Conservation (phyloP, 2,113 vertebrate species). For the Oreochromis aureus region DNA sequence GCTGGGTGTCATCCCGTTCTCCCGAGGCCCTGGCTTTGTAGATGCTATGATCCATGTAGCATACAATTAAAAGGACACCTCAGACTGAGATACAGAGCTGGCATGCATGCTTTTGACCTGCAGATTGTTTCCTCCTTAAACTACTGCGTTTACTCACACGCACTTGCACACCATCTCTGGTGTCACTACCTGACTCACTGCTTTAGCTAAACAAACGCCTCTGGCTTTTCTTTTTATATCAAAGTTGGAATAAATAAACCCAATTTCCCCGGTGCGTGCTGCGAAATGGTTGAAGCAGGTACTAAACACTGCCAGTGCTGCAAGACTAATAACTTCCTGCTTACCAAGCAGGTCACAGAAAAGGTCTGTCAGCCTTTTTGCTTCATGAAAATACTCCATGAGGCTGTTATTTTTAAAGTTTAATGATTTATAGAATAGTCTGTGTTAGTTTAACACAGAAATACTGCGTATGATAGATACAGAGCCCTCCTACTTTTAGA, state of each 20-base stretch:
- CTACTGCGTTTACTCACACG: background rate
- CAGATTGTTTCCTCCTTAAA: background rate
- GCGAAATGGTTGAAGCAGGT: background rate
- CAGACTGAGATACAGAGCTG: background rate
- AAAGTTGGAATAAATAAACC: slow-evolving; percentile 23
- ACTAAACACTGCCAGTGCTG: background rate
- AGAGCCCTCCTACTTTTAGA: background rate
- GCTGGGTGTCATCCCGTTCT: background rate
- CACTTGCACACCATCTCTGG: background rate
- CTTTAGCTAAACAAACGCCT: background rate
- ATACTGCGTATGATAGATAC: background rate
- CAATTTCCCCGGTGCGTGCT: background rate
- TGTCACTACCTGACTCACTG: slow-evolving; percentile 3
- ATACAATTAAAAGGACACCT: background rate
- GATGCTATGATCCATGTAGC: background rate
- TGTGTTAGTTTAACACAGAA: background rate
- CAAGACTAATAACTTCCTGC: background rate
- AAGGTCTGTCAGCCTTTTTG: background rate
- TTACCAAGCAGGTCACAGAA: background rate
- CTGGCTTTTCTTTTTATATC: slow-evolving; percentile 17
- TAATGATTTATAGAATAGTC: background rate
- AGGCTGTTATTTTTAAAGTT: background rate
- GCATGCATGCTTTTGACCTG: background rate
- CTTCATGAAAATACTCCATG: background rate
- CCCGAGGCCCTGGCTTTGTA: background rate